Base-by-base conservation (phyloP, 2,888 invertebrate genomes). In the Flabesymbios commensalis region DNA sequence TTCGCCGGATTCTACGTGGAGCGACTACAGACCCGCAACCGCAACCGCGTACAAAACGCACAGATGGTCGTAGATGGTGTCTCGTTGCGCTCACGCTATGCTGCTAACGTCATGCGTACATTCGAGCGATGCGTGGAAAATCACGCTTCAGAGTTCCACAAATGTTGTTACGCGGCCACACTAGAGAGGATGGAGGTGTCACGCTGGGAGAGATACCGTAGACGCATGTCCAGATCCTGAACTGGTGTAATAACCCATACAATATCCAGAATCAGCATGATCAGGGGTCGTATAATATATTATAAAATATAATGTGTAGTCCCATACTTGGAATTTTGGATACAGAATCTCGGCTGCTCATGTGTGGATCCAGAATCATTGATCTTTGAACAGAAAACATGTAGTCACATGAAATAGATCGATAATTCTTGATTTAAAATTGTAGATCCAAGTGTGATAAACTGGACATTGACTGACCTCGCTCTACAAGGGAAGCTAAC, bases 21-120 rank as follows among this genome's bases (percentile, higher is more conserved):
- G 2, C 61, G 74, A 7, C 68, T 77, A 36, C 33, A 67, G 17
- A 56, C 68, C 22, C 65, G 77, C 41, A 77, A 77, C 67, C 43
- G 56, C 32, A 78, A 78, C 64, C 70, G 78, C 4, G 73, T 76
- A 1, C 76, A 78, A 60, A 75, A 72, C 65, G 61, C 69, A 10
- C 71, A 71, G 45, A 51, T 74, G 63, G 67, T 65, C n/a, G 74
- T 75, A 57, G 64, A 74, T 51, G 75, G 73, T 14, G 52, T 57
- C n/a, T 61, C 66, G 45, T 63, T 65, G 22, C 56, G 67, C 14
- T 63, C 70, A 1, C 49, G 66, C 53, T 74, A 67, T 52, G 76
- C 74, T 1, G 57, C 63, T 32, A 67, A 65, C 24, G 57, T 77
- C 36, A 76, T 75, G 76, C 60, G 58, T 53, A 72, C 72, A 24